phyloP scores from a whole-genome alignment of 2,888 invertebrate genomes.

The Lycaena phlaeas region DNA sequence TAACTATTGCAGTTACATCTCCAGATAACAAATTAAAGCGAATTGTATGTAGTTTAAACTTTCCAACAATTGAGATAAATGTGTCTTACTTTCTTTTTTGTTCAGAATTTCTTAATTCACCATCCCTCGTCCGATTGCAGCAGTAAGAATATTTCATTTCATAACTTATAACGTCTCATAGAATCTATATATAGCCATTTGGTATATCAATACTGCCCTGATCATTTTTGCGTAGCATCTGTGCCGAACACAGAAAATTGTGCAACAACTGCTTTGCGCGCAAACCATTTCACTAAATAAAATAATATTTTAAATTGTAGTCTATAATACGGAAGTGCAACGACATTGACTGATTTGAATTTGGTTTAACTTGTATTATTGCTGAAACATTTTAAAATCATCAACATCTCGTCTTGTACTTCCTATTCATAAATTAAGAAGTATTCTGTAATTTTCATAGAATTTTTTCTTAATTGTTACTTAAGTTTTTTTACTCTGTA shows the following conservation, averaged over 20 bases:
- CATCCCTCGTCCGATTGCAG: background rate
- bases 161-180: constrained; percentile 34
- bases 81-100: background rate
- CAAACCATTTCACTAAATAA: background rate
- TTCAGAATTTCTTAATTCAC: constrained; percentile 5
- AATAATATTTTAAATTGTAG: no score
- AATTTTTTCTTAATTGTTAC: no score
- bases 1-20: background rate
- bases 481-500: no score
- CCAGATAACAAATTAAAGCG: background rate
- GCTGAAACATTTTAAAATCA: no score
- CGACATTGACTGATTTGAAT: no score
- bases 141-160: constrained; percentile 7
- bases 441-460: no score
- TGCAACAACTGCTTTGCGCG: constrained; percentile 10
- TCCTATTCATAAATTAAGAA: no score
- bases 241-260: constrained; percentile 5
- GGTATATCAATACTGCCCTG: constrained; percentile 64
- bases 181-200: constrained; percentile 52
- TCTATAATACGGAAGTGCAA: no score
- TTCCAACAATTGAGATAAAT: background rate
- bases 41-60: background rate
- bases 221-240: constrained; percentile 25
- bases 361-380: no score
- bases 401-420: no score